phyloP scores from a whole-genome alignment of 2,113 vertebrate species.

The Myiagra hebetior region DNA sequence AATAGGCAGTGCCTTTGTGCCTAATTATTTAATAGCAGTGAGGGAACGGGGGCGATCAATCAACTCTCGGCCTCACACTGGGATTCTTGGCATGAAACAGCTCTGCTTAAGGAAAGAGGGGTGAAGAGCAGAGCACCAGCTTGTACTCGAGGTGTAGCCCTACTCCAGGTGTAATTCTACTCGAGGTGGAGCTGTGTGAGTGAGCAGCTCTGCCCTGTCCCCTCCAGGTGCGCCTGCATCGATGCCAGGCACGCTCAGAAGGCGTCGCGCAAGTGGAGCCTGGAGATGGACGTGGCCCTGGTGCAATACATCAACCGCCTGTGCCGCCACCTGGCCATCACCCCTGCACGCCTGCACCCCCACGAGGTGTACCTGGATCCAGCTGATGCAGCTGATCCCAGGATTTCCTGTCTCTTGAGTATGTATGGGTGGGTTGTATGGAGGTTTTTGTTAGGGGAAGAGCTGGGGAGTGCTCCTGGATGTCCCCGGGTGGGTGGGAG shows the following conservation, averaged over 20 bases:
- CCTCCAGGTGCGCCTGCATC: constrained; percentile 87
- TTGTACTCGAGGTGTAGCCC: not conserved
- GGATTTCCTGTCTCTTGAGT: constrained; percentile 88
- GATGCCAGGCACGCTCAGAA: constrained; percentile 92
- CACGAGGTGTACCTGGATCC: constrained; percentile 95
- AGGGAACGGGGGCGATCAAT: not conserved
- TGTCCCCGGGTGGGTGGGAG: not conserved
- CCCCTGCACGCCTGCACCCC: constrained; percentile 90
- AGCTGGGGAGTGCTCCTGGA: not conserved
- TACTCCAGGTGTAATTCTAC: not conserved
- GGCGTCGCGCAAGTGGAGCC: constrained; percentile 88
- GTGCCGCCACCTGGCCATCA: constrained; percentile 94
- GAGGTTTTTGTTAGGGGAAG: rapidly evolving
- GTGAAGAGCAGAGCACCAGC: not conserved
- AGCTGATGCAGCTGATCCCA: constrained; percentile 84
- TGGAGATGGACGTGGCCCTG: constrained; percentile 94
- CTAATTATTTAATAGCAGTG: not conserved
- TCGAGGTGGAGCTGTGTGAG: not conserved
- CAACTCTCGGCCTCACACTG: not conserved
- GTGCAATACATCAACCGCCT: constrained; percentile 93
- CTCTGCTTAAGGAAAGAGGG: not conserved
- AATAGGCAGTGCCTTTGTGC: not conserved
- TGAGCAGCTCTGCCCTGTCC: not conserved
- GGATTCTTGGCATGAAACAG: not conserved
- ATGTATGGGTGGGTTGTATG: not conserved